Base-by-base conservation (phyloP, 2,888 invertebrate species). In the Clanis bilineata region DNA sequence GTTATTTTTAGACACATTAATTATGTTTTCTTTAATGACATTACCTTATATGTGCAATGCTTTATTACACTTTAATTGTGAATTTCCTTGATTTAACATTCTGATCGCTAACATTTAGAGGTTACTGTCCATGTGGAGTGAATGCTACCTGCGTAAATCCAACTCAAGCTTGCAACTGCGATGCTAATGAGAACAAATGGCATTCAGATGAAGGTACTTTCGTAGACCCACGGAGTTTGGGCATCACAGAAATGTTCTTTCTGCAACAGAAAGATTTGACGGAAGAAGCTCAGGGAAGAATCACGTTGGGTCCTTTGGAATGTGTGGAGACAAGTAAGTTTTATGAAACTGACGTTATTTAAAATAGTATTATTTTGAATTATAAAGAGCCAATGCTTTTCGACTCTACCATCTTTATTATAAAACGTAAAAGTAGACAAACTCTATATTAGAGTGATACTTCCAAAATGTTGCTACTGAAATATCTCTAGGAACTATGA, bases 251-350 rank as follows among this genome's bases (percentile, higher is more conserved):
- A 80, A 97, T 98, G 96, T 96, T 96, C 69, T 97, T 98, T 79
- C 88, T 97, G 56, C 97, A 98, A 76, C 97, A 97, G 77, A 95
- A 95, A 70, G 95, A 96, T 79, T 87, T 97, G 65, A 95, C 96
- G 57, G 95, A 95, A 67, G 96, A 97, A 79, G 96, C 97, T 1
- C 95, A 96, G 70, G 97, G 97, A 0, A 93, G 97, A 70, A 96
- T 98, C 55, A 98, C 98, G 0, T 88, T 98, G 57, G 98, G 98
- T 2, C 97, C 98, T 1, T 89, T 98, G 69, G 97, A 97, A 86
- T 98, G 98, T 88, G 97, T 98, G 59, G 98, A 98, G 93, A 98
- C 98, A 61, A 97, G 98, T 98, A 90, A 93, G 95, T 92, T 7
- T 22, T 38, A 57, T 32, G 32, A 36, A n/a, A 47, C n/a, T 56